These are phyloP conservation scores for Ganaspis sp. DNA, from an alignment of 1,140 invertebrate species.

Conservation along the genomic window DNA sequence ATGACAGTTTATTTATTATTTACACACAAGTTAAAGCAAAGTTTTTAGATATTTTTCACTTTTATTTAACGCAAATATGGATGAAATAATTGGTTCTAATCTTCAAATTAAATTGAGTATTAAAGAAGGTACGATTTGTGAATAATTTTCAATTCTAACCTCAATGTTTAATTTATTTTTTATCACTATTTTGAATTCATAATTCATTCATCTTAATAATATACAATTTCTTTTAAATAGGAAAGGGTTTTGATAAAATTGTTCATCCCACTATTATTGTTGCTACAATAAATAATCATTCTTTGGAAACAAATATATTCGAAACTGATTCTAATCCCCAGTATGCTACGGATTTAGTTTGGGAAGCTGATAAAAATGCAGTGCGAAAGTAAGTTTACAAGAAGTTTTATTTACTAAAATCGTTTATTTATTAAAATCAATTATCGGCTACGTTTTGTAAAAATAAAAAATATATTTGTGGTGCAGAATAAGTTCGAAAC, in stretches of 20 bases:
- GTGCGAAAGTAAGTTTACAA: constrained; percentile 68
- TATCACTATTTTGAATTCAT: constrained; percentile 22
- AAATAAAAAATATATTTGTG: too few relatives aligned
- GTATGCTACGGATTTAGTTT: constrained; percentile 74
- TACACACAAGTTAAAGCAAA: constrained; percentile 33
- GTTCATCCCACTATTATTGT: constrained; percentile 70
- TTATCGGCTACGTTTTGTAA: too few relatives aligned
- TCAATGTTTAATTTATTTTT: constrained; percentile 39
- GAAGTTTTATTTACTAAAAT: too few relatives aligned
- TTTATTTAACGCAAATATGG: constrained; percentile 61
- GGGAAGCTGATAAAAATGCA: constrained; percentile 75
- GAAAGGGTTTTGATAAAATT: constrained; percentile 74
- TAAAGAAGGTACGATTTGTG: constrained; percentile 70
- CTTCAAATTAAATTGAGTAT: constrained; percentile 76
- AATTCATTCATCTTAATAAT: neutral
- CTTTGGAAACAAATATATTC: constrained; percentile 74
- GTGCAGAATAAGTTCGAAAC: too few relatives aligned
- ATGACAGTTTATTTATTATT: constrained; percentile 2
- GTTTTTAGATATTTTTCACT: constrained; percentile 34
- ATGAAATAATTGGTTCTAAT: constrained; percentile 70
- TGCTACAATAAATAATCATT: constrained; percentile 75
- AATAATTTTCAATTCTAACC: constrained; percentile 45
- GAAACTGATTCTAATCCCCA: constrained; percentile 66
- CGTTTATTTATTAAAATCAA: too few relatives aligned
- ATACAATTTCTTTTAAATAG: constrained; percentile 60